Evolutionary conservation across 2,797 vertebrate genomes (phyloP).

Genomic region (Tarsius wallacei): DNA sequence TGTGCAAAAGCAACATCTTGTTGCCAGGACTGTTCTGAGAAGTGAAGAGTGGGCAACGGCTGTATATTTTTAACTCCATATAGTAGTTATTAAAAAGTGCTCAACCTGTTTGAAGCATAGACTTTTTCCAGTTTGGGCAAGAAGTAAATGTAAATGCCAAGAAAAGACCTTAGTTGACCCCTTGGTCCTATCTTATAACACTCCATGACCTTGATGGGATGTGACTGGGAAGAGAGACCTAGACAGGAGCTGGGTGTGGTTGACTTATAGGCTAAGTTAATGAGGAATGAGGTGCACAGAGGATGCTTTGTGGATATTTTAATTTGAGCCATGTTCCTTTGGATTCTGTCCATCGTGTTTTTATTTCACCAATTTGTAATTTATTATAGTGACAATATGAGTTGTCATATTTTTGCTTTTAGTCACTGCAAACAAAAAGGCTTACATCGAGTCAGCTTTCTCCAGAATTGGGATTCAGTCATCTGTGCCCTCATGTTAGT

Average conservation of each 20-base stretch:
- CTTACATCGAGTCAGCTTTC: background rate
- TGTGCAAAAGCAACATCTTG: constrained; percentile 50
- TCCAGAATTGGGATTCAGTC: constrained; percentile 27
- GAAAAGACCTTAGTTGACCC: background rate
- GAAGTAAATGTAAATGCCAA: background rate
- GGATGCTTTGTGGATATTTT: background rate
- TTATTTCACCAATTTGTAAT: constrained; percentile 61
- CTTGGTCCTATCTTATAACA: rapidly evolving
- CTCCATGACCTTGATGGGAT: background rate
- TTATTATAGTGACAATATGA: constrained; percentile 49
- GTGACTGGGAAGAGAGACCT: rapidly evolving
- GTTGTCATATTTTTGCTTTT: constrained; percentile 68
- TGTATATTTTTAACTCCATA: constrained; percentile 30
- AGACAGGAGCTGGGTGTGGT: background rate
- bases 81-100: constrained; percentile 65
- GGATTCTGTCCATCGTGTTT: constrained; percentile 11
- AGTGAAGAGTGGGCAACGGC: background rate
- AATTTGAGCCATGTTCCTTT: constrained; percentile 21
- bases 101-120: background rate
- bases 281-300: background rate
- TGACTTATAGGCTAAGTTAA: rapidly evolving
- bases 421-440: constrained; percentile 38
- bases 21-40: constrained; percentile 55
- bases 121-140: background rate
- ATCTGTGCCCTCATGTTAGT: background rate